phyloP scores from a whole-genome alignment of 2,888 invertebrate species.

The Gnatocerus cornutus region DNA sequence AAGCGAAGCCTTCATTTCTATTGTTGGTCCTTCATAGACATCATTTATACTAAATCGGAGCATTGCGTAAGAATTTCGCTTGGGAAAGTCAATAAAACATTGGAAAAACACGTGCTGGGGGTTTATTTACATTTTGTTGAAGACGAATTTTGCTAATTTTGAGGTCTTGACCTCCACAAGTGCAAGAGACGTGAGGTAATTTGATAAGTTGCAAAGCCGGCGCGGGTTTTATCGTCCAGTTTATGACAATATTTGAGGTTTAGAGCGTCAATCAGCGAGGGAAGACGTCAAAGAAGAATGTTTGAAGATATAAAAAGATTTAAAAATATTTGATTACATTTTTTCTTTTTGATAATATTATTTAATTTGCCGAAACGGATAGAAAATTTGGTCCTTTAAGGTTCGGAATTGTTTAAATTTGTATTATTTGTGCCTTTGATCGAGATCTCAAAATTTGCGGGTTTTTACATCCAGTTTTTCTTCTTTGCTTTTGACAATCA shows the following conservation, averaged over 20 bases:
- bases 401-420: no score
- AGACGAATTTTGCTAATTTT: slow-evolving; percentile 1
- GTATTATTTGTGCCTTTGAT: no score
- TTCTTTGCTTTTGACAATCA: no score
- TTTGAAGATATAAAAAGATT: no score
- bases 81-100: neutral
- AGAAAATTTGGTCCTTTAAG: no score
- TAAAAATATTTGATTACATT: no score
- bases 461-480: no score
- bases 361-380: no score
- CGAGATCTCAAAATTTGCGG: no score
- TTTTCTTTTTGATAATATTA: no score
- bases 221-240: slow-evolving; percentile 15
- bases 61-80: slow-evolving; percentile 22
- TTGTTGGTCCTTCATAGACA: slow-evolving; percentile 20
- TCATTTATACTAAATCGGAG: slow-evolving; percentile 28
- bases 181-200: slow-evolving; percentile 31
- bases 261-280: slow-evolving; percentile 7
- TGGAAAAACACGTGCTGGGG: no score
- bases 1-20: slow-evolving; percentile 26
- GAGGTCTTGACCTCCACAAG: slow-evolving; percentile 23
- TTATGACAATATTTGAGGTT: slow-evolving; percentile 18
- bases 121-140: neutral
- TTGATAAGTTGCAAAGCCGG: slow-evolving; percentile 16
- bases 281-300: slow-evolving; percentile 1